Conservation (phyloP, 2,888 invertebrate genomes). For the Prosopocoilus inquinatus region DNA sequence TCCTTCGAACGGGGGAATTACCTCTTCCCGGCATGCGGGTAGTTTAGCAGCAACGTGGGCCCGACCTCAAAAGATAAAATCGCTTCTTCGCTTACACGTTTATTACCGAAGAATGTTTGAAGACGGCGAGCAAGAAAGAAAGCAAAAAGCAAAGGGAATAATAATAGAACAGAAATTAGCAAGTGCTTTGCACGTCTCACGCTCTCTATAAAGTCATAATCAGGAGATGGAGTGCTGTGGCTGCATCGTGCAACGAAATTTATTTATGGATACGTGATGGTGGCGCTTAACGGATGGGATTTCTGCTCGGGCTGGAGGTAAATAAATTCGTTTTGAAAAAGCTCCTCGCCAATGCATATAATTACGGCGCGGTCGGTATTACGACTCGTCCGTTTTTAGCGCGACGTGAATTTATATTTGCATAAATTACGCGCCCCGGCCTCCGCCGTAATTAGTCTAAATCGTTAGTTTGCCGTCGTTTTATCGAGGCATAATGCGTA, state of each 20-base stretch:
- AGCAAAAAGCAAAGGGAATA: background rate
- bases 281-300: constrained; percentile 1
- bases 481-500: background rate
- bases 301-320: background rate
- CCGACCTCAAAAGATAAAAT: background rate
- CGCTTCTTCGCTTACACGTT: background rate
- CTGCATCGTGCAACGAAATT: background rate
- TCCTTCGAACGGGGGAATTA: too few relatives aligned
- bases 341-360: constrained; percentile 7
- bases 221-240: background rate
- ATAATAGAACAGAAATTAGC: background rate
- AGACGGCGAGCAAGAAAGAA: background rate
- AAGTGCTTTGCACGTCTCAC: background rate
- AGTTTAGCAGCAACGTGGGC: too few relatives aligned
- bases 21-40: too few relatives aligned
- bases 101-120: background rate
- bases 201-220: constrained; percentile 9
- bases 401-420: constrained; percentile 11
- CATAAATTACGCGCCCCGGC: constrained; percentile 6
- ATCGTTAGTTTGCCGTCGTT: background rate
- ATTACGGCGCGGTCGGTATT: constrained; percentile 9
- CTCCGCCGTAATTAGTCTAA: constrained; percentile 4
- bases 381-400: constrained; percentile 10
- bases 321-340: constrained; percentile 7
- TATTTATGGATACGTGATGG: background rate